phyloP scores from a whole-genome alignment of 1,140 invertebrate genomes.

The Melipona quadrifasciata region DNA sequence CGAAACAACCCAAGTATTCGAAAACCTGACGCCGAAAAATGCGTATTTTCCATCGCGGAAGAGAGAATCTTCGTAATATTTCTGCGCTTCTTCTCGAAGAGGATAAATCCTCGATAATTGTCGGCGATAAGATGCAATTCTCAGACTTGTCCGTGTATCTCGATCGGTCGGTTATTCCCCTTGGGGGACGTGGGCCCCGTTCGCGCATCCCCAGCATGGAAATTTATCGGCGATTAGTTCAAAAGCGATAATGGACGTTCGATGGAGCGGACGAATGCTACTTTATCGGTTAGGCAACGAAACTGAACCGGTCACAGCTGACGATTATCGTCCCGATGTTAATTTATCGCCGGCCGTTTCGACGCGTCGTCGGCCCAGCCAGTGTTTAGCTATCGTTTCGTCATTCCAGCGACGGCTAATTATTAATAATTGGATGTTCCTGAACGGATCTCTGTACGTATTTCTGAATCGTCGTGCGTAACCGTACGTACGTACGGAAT shows the following conservation, averaged over 20 bases:
- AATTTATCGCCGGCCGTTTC: slow-evolving; percentile 37
- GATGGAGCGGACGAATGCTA: neutral
- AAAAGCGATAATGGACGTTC: slow-evolving; percentile 36
- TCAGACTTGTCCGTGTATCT: slow-evolving; percentile 21
- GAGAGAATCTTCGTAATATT: neutral
- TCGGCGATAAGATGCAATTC: slow-evolving; percentile 23
- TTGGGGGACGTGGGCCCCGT: slow-evolving; percentile 7
- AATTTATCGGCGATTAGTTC: slow-evolving; percentile 56
- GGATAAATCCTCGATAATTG: slow-evolving; percentile 50
- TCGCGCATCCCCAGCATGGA: neutral
- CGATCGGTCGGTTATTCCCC: slow-evolving; percentile 25
- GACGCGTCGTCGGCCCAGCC: neutral
- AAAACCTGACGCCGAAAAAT: neutral
- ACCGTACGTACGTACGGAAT: neutral
- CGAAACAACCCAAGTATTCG: neutral
- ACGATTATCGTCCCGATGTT: slow-evolving; percentile 52
- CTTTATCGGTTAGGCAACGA: slow-evolving; percentile 21
- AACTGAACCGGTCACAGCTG: slow-evolving; percentile 45
- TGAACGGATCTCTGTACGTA: neutral
- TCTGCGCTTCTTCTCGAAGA: neutral
- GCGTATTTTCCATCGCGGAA: neutral
- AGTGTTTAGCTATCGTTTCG: slow-evolving; percentile 46
- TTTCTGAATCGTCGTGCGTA: slow-evolving; percentile 19
- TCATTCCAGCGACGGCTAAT: slow-evolving; percentile 46
- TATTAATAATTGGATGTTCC: slow-evolving; percentile 56